Percentiles rank a stretch among this genome's conserved stretches.
These are phyloP conservation scores for Barbus barbus DNA, from an alignment of 2,113 vertebrate species.

Conservation along the genomic window DNA sequence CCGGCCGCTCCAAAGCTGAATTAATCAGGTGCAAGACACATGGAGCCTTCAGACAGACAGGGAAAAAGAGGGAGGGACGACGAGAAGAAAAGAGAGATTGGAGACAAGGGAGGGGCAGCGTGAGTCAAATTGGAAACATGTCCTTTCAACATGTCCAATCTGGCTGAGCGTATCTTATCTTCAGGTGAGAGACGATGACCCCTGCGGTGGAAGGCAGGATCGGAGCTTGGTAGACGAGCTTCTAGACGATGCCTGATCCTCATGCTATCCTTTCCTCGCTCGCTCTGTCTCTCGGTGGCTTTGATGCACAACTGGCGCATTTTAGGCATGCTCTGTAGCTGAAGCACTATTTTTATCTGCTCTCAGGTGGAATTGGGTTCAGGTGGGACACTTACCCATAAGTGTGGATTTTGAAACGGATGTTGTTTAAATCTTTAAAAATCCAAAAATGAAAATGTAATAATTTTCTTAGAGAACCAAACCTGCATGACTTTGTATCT, in stretches of 20 bases:
- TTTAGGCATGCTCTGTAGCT: conserved; percentile 51
- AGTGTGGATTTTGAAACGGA: too few species aligned
- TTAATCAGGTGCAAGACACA: conserved; percentile 84
- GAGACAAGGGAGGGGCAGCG: conserved; percentile 68
- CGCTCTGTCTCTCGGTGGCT: conserved; percentile 33
- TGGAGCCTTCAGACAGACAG: conserved; percentile 65
- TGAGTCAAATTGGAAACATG: conserved; percentile 76
- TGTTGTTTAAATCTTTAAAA: too few species aligned
- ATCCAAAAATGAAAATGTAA: too few species aligned
- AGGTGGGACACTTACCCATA: conserved; percentile 71
- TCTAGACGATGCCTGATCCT: background rate
- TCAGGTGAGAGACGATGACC: conserved; percentile 56
- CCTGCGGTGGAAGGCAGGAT: conserved; percentile 8
- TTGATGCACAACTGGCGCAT: conserved; percentile 58
- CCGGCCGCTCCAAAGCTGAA: conserved; percentile 64
- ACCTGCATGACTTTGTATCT: too few species aligned
- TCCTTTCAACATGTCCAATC: conserved; percentile 72
- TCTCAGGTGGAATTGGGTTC: conserved; percentile 70
- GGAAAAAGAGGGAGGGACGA: conserved; percentile 56
- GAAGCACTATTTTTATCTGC: conserved; percentile 67
- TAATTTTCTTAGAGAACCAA: too few species aligned
- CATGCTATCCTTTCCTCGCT: conserved; percentile 7
- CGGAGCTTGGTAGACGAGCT: background rate
- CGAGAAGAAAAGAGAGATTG: conserved; percentile 49
- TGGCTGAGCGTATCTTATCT: conserved; percentile 72